Evolutionary conservation across 2,888 invertebrate genomes (phyloP), one percentile per base, ranked within the genome.

Genomic region (Rhingia campestris): DNA sequence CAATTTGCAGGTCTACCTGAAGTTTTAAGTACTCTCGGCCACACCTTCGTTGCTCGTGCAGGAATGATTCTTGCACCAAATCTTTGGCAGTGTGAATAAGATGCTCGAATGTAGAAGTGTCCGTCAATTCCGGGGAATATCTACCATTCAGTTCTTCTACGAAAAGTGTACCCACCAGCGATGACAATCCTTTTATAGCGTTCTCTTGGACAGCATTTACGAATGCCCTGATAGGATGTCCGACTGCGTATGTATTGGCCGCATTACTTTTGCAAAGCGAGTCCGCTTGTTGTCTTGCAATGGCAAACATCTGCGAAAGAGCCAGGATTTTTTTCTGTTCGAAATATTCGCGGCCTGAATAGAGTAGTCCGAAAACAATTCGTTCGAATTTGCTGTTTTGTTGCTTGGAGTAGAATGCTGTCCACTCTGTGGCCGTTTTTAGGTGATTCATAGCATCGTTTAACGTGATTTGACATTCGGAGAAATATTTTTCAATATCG

Each of bases 1-100:
- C 93, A 81, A 94, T 93, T 45, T 94, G 91, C 12, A 94, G 89
- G 33, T 93, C 92, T 0, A 89, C 79, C 3, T 88, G 86, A 37
- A 69, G 70, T 49, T 89, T 87, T 30, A 87, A 82, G 54, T 87
- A 87, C 56, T 81, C 76, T 32, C 88, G 39, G 0, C 67, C 70
- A 5, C 87, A 87, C 39, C 88, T 87, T 5, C 87, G 54, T 32
- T 90, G 88, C 32, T 89, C 72, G 0, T 88, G 63, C 32, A 75
- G 43, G 32, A 80, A 80, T 45, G 22, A 45, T 1, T 47, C 64
- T 12, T 74, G 66, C 3, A 49, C 64, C 3, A 80, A 33, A 12
- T 61, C 54, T 61, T 58, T 74, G 7, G 80, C 84, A 4, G 51
- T 53, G 4, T 53, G 54, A 6, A 70, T 10, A 12, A 64, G 49